Conservation (phyloP, 2,113 vertebrate species). For the Fregata magnificens region DNA sequence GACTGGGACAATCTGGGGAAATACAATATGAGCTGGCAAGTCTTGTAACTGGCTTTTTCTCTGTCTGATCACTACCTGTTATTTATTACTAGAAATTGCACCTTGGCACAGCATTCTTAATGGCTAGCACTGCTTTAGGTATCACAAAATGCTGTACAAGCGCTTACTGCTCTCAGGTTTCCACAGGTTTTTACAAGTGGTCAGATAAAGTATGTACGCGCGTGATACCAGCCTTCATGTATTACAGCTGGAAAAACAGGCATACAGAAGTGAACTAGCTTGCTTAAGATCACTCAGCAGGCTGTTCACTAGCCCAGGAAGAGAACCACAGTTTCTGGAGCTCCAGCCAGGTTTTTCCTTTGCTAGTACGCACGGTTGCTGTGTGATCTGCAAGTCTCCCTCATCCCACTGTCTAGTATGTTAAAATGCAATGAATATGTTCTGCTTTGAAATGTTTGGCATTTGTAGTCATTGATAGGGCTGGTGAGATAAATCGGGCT, state of each 20-base stretch:
- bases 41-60: neutral
- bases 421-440: neutral
- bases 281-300: neutral
- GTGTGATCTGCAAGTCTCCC: neutral
- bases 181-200: neutral
- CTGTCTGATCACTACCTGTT: neutral
- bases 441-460: neutral
- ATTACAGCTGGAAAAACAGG: neutral
- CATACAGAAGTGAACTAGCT: neutral
- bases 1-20: neutral
- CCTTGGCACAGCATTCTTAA: neutral
- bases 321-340: neutral
- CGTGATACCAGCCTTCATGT: neutral
- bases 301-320: neutral
- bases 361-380: rapidly evolving
- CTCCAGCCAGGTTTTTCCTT: neutral
- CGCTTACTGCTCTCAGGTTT: neutral
- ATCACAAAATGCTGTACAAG: neutral
- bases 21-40: neutral
- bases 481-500: neutral
- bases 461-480: neutral
- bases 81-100: neutral
- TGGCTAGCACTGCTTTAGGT: neutral
- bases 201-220: neutral
- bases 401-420: neutral